Evolutionary conservation across 2,797 vertebrate species (phyloP).

Genomic region (Sardinella longiceps): DNA sequence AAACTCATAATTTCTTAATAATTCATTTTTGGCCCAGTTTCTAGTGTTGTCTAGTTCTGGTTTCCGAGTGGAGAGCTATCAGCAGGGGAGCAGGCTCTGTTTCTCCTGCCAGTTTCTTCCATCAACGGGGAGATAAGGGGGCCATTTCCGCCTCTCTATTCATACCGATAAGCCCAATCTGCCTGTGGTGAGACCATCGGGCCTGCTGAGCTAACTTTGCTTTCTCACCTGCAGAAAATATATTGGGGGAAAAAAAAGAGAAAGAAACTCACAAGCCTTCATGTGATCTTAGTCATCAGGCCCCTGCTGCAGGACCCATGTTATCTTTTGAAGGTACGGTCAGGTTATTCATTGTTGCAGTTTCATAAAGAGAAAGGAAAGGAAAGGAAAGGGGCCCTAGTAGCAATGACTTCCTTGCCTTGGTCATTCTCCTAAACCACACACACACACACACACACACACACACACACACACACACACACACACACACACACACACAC

Average conservation of each 20-base stretch:
- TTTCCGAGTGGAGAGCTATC: not conserved
- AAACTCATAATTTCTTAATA: not conserved
- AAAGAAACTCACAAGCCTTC: not conserved
- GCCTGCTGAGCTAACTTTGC: not conserved
- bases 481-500: not conserved
- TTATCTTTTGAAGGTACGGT: slow-evolving; percentile 50
- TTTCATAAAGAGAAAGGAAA: slow-evolving; percentile 48
- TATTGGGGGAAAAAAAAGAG: not conserved
- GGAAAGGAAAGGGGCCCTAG: not conserved
- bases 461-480: not conserved
- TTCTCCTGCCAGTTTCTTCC: not conserved
- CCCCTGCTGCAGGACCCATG: slow-evolving; percentile 35
- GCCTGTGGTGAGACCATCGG: not conserved
- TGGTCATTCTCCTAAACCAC: not conserved
- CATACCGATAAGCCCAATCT: not conserved
- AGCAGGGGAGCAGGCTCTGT: not conserved
- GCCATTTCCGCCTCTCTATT: not conserved
- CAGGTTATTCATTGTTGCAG: slow-evolving; percentile 57
- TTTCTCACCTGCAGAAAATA: not conserved
- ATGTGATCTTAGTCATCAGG: not conserved
- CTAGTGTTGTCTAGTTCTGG: not conserved
- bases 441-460: not conserved
- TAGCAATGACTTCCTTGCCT: not conserved
- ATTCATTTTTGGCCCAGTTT: slow-evolving; percentile 2
- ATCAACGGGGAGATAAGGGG: not conserved